Base-by-base conservation (phyloP, 2,113 vertebrate genomes). In the Petromus typicus region DNA sequence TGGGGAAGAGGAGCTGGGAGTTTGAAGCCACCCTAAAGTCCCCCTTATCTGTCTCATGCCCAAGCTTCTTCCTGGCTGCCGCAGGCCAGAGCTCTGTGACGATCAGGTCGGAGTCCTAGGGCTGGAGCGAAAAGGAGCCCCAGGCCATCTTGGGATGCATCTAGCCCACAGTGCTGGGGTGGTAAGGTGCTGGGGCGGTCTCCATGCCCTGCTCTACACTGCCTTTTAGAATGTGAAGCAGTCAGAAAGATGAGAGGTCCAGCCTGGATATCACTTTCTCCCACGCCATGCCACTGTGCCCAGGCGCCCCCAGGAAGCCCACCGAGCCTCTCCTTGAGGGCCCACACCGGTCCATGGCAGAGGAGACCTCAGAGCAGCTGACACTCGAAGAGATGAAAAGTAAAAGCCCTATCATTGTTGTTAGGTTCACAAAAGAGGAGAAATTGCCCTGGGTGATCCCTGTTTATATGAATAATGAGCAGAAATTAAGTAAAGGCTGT, bases 391-490 rank as follows among this genome's bases (percentile, higher is more conserved):
- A 66, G 94, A 81, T 71, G 64, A 48, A 48, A 89, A 92, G 96
- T 66, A 66, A 86, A 91, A 95, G 95, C 85, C 63, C n/a, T 57
- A 84, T 94, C 92, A 73, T 91, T 63, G 76, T 91, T 25, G 64
- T 67, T 84, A 69, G 95, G 81, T 1, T 0, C 86, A 75, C 57
- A 82, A 40, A 91, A 64, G 79, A 71, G 87, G 86, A 89, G 95
- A 54, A 48, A 64, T 69, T 82, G 95, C 96, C 87, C 64, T 64
- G 79, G 96, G 94, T 96, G 86, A 95, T 95, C 96, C 88, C 90
- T 67, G 95, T 80, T 40, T 93, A 71, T 61, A 80, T 97, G 95
- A 95, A 93, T 97, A 96, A 97, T 97, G 97, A 94, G 91, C 79
- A 91, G 93, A 94, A 97, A 94, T 97, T 95, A 96, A 93, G 96